A percentile compares a stretch with the other conserved stretches of the same genome.
Evolutionary conservation across 2,797 vertebrate species (phyloP).

Genomic region (Merluccius polli): DNA sequence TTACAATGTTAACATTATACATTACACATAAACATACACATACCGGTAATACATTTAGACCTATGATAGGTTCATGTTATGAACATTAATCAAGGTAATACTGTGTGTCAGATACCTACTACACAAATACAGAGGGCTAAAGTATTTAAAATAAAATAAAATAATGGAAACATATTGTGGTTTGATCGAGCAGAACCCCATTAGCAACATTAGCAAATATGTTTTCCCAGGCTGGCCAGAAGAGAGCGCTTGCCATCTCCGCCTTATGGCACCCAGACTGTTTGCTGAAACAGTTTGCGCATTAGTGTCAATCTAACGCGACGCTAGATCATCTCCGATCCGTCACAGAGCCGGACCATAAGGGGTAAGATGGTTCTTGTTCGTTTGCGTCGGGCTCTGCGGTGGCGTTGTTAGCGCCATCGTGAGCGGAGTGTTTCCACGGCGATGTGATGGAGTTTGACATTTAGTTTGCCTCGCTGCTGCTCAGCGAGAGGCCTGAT

Average conservation of each 20-base stretch:
- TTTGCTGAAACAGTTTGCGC: conserved; percentile 29
- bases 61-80: too few relatives aligned
- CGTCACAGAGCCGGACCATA: not conserved
- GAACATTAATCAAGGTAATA: too few relatives aligned
- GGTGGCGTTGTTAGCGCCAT: conserved; percentile 16
- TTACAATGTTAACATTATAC: too few relatives aligned
- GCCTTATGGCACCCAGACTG: conserved; percentile 27
- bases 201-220: not conserved
- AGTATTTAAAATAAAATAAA: too few relatives aligned
- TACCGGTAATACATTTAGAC: too few relatives aligned
- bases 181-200: not conserved
- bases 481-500: conserved; percentile 27
- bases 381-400: conserved; percentile 13
- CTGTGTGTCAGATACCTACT: too few relatives aligned
- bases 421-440: conserved; percentile 29
- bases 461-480: conserved; percentile 19
- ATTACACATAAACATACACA: too few relatives aligned
- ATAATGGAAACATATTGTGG: too few relatives aligned
- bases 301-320: not conserved
- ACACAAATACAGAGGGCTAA: too few relatives aligned
- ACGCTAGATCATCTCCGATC: not conserved
- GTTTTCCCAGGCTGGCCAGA: not conserved
- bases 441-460: conserved; percentile 52
- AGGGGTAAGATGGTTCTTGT: too few relatives aligned
- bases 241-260: conserved; percentile 18